These are phyloP conservation scores for Tiliacea aurago DNA, from an alignment of 2,888 invertebrate genomes.

Conservation along the genomic window DNA sequence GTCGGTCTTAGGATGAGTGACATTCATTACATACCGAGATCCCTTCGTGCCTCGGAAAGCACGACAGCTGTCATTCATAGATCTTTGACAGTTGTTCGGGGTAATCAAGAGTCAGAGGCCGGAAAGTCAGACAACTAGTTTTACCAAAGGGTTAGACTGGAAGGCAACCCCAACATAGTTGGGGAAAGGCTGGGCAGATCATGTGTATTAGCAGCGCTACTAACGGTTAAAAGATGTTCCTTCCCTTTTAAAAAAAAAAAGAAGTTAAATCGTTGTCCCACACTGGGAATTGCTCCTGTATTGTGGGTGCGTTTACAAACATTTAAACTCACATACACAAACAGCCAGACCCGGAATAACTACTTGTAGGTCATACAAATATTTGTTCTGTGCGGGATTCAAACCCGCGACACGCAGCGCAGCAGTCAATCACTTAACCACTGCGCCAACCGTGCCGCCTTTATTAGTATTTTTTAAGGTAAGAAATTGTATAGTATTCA, in stretches of 20 bases:
- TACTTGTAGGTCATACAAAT: no score
- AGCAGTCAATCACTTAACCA: no score
- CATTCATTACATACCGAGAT: neutral
- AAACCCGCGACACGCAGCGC: no score
- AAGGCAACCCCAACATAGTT: neutral
- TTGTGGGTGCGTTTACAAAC: no score
- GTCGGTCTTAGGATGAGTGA: neutral
- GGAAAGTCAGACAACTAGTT: neutral
- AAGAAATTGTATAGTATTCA: neutral
- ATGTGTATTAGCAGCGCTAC: neutral
- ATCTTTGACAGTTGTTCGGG: neutral
- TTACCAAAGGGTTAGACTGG: neutral
- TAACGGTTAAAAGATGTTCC: neutral
- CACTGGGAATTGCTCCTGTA: no score
- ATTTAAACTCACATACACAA: no score
- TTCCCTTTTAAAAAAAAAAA: no score
- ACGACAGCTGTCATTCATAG: neutral
- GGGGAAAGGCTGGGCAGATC: neutral
- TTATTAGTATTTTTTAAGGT: neutral
- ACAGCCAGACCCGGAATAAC: no score
- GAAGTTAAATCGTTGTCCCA: no score
- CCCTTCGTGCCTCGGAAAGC: neutral
- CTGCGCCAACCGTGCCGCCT: no score
- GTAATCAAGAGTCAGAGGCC: neutral
- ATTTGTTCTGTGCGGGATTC: no score